Percentiles rank a stretch among this genome's conserved stretches.
Conservation (phyloP, 2,797 vertebrate species). For the Novumbra hubbsi region DNA sequence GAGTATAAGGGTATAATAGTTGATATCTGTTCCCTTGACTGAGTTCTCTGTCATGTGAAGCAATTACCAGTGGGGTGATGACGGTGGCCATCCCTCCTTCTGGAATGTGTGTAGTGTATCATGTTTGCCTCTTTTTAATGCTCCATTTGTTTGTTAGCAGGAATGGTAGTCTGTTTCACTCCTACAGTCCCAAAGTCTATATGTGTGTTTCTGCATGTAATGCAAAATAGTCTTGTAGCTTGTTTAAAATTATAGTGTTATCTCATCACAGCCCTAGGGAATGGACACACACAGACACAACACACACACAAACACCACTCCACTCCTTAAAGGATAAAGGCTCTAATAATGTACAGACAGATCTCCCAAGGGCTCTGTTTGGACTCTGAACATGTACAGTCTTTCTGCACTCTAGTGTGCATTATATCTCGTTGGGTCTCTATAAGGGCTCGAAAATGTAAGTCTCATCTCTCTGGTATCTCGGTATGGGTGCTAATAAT, state of each 20-base stretch:
- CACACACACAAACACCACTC: background rate
- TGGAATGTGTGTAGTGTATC: background rate
- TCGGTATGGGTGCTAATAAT: background rate
- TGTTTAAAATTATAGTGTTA: background rate
- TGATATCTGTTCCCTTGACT: background rate
- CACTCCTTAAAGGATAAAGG: background rate
- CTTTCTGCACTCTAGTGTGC: background rate
- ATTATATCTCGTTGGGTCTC: background rate
- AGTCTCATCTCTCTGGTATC: background rate
- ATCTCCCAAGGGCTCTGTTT: background rate
- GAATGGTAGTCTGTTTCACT: too few species aligned
- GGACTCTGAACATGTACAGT: background rate
- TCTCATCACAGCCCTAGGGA: background rate
- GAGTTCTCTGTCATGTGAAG: background rate
- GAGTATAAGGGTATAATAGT: constrained; percentile 4
- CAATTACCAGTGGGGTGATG: background rate
- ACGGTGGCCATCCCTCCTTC: background rate
- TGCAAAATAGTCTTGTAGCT: background rate
- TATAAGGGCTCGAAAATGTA: background rate
- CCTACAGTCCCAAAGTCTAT: background rate
- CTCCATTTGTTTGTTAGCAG: background rate
- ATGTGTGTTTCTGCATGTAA: constrained; percentile 1
- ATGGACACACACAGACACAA: constrained; percentile 2
- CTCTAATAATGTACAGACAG: constrained; percentile 1
- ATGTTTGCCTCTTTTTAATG: background rate